A percentile compares a stretch with the other conserved stretches of the same genome.
Evolutionary conservation across 2,888 invertebrate genomes (phyloP).

Genomic region (Mimachlamys varia): DNA sequence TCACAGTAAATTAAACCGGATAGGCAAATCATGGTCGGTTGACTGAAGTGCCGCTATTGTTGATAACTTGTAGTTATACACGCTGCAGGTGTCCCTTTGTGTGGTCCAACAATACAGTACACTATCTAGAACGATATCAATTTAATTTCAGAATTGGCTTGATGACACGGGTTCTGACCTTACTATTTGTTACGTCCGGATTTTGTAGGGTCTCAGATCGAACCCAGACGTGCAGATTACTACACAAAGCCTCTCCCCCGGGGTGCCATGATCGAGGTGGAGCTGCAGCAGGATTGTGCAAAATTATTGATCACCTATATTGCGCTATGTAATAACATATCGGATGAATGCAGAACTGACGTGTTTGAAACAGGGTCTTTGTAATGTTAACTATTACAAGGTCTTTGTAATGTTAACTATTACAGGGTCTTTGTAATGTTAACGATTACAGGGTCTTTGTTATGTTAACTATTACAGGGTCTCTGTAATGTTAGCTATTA

Average conservation of each 20-base stretch:
- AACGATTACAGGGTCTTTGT: too few relatives aligned
- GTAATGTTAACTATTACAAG: too few relatives aligned
- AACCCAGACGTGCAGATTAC: neutral
- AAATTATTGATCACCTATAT: neutral
- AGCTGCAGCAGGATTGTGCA: neutral
- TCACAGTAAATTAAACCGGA: too few relatives aligned
- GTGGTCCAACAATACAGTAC: neutral
- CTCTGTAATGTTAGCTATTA: too few relatives aligned
- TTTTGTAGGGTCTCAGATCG: neutral
- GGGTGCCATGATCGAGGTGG: neutral
- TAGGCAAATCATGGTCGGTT: neutral
- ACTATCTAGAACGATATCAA: neutral
- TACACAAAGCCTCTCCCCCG: neutral
- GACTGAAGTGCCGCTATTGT: neutral
- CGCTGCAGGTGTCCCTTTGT: neutral
- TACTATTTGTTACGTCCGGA: neutral
- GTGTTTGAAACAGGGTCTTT: too few relatives aligned
- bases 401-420: too few relatives aligned
- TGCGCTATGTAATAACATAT: neutral
- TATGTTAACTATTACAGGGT: too few relatives aligned
- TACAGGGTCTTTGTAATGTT: too few relatives aligned
- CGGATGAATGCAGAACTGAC: too few relatives aligned
- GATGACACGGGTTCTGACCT: neutral
- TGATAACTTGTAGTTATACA: neutral
- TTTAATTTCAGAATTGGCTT: neutral